Percentiles rank a stretch among this genome's conserved stretches.
Evolutionary conservation across 2,113 vertebrate species (phyloP).

Genomic region (Centropristis striata): DNA sequence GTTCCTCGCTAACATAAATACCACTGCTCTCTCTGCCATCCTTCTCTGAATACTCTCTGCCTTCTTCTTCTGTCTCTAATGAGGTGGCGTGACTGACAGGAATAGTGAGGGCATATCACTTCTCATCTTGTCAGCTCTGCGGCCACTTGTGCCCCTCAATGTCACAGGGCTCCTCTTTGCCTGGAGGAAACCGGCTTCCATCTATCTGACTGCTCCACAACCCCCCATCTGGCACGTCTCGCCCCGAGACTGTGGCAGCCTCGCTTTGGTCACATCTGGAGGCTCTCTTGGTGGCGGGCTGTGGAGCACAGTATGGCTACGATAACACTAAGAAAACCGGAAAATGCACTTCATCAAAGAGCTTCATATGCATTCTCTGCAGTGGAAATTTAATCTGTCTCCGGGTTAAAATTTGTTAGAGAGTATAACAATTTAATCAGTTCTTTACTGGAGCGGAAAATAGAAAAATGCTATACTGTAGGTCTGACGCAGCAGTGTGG

Average conservation of each 20-base stretch:
- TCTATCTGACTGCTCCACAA: slow-evolving; percentile 67
- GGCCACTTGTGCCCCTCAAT: slow-evolving; percentile 81
- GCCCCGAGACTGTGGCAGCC: slow-evolving; percentile 60
- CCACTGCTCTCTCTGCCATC: neutral
- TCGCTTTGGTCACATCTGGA: slow-evolving; percentile 60
- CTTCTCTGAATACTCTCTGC: slow-evolving; percentile 35
- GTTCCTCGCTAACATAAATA: slow-evolving; percentile 52
- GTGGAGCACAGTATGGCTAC: neutral
- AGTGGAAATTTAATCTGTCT: slow-evolving; percentile 61
- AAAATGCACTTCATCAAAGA: slow-evolving; percentile 64
- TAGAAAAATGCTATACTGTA: slow-evolving; percentile 44
- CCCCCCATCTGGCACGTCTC: slow-evolving; percentile 70
- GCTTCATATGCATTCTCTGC: slow-evolving; percentile 52
- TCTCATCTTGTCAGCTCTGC: slow-evolving; percentile 82
- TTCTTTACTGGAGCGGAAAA: slow-evolving; percentile 68
- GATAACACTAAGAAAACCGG: slow-evolving; percentile 25
- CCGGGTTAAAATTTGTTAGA: slow-evolving; percentile 65
- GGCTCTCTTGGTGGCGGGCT: slow-evolving; percentile 46
- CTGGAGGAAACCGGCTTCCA: slow-evolving; percentile 69
- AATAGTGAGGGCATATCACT: slow-evolving; percentile 81
- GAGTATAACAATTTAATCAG: slow-evolving; percentile 70
- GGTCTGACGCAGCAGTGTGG: slow-evolving; percentile 32
- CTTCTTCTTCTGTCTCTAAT: slow-evolving; percentile 71
- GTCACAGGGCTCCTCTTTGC: slow-evolving; percentile 81
- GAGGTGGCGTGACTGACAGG: slow-evolving; percentile 82